phyloP scores from a whole-genome alignment of 2,797 vertebrate genomes.

The Rhinogobio ventralis region DNA sequence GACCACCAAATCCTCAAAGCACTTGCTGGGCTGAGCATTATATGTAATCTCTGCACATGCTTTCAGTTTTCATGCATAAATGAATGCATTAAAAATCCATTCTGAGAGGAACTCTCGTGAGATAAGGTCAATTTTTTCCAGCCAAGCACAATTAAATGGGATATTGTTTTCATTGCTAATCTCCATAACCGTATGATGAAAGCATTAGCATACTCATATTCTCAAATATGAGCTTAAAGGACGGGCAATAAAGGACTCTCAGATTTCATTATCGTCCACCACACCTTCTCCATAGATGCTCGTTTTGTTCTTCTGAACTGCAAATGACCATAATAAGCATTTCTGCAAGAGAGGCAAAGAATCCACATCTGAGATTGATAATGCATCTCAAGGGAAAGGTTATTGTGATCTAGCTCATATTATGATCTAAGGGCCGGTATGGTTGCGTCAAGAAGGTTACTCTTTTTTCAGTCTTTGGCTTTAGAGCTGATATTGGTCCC shows the following conservation, averaged over 20 bases:
- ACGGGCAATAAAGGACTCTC: conserved; percentile 13
- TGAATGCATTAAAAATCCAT: conserved; percentile 35
- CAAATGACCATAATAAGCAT: conserved; percentile 28
- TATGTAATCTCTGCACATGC: conserved; percentile 27
- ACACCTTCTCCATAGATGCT: conserved; percentile 43
- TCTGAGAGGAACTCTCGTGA: conserved; percentile 1
- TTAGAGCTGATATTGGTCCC: not conserved
- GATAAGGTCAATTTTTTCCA: conserved; percentile 36
- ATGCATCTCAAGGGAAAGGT: conserved; percentile 7
- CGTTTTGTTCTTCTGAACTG: conserved; percentile 34
- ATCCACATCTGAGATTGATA: conserved; percentile 11
- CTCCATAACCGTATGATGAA: conserved; percentile 30
- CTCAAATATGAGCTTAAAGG: conserved; percentile 21
- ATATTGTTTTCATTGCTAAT: conserved; percentile 45
- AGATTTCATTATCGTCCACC: conserved; percentile 42
- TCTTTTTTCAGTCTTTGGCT: conserved; percentile 9
- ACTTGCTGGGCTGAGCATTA: not conserved
- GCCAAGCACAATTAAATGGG: conserved; percentile 19
- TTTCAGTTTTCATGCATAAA: conserved; percentile 27
- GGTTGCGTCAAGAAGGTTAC: not conserved
- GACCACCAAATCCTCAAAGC: conserved; percentile 22
- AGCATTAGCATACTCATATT: conserved; percentile 18
- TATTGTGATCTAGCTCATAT: conserved; percentile 11
- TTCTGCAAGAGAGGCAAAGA: conserved; percentile 2
- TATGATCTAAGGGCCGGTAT: not conserved